Evolutionary conservation across 2,888 invertebrate species (phyloP).

Genomic region (Pollenia labialis): DNA sequence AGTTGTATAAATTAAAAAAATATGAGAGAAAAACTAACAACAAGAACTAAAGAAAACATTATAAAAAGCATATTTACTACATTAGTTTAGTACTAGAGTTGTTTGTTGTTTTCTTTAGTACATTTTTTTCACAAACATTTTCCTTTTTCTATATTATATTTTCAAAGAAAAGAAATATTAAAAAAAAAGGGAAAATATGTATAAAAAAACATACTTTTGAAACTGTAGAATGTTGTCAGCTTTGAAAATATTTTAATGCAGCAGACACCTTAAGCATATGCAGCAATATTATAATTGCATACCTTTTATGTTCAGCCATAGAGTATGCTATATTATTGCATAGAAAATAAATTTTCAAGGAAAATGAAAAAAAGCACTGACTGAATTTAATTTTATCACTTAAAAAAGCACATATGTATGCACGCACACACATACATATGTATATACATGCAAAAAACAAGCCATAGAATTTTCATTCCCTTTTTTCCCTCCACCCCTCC

Average conservation of each 20-base stretch:
- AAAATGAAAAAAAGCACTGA: not conserved
- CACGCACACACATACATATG: not conserved
- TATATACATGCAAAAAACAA: not conserved
- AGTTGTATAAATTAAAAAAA: constrained; percentile 49
- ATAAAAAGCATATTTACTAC: constrained; percentile 55
- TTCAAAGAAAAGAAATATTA: not conserved
- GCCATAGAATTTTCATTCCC: not conserved
- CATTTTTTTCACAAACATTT: not conserved
- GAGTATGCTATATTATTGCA: constrained; percentile 56
- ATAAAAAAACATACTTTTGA: constrained; percentile 48
- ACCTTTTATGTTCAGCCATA: constrained; percentile 60
- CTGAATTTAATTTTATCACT: constrained; percentile 44
- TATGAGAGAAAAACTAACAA: constrained; percentile 44
- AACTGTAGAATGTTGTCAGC: constrained; percentile 49
- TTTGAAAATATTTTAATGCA: constrained; percentile 55
- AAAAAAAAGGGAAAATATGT: not conserved
- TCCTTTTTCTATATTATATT: constrained; percentile 10
- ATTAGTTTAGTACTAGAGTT: constrained; percentile 45
- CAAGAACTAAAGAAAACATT: constrained; percentile 29
- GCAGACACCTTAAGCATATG: constrained; percentile 70
- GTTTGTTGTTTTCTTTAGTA: constrained; percentile 34
- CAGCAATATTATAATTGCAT: constrained; percentile 71
- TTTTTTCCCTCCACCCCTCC: no score
- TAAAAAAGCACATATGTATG: not conserved
- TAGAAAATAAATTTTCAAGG: not conserved